Evolutionary conservation across 2,113 vertebrate genomes (phyloP).

Genomic region (Nothoprocta pentlandii): DNA sequence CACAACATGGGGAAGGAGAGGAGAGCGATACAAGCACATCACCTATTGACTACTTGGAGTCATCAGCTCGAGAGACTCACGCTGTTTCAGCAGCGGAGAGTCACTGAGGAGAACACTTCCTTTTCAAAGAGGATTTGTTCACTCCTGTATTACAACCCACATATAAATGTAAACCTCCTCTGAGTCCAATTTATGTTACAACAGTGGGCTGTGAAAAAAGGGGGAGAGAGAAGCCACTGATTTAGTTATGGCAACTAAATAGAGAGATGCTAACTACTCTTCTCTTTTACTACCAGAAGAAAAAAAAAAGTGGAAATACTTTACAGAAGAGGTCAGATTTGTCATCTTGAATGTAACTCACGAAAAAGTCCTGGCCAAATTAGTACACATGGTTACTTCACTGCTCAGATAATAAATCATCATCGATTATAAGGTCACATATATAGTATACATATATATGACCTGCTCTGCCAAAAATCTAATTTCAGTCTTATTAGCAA

Average conservation of each 20-base stretch:
- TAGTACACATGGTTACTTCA: neutral
- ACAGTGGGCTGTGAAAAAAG: neutral
- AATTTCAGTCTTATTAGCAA: neutral
- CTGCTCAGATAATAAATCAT: neutral
- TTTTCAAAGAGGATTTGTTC: neutral
- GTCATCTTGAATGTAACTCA: neutral
- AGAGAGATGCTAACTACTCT: neutral
- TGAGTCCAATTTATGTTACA: neutral
- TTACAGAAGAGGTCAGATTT: neutral
- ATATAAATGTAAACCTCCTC: neutral
- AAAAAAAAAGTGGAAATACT: neutral
- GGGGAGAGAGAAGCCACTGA: fast-evolving
- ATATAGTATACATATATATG: neutral
- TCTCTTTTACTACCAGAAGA: neutral
- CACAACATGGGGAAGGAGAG: neutral
- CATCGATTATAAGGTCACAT: neutral
- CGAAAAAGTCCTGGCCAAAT: neutral
- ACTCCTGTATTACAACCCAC: neutral
- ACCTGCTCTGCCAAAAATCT: neutral
- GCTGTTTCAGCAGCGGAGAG: neutral
- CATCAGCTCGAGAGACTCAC: neutral
- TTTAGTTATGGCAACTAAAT: neutral
- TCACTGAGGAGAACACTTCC: neutral
- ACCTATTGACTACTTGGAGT: neutral
- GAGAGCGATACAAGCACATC: neutral